Base-by-base conservation (phyloP, 2,113 vertebrate species). In the Rhadina sibilatrix region DNA sequence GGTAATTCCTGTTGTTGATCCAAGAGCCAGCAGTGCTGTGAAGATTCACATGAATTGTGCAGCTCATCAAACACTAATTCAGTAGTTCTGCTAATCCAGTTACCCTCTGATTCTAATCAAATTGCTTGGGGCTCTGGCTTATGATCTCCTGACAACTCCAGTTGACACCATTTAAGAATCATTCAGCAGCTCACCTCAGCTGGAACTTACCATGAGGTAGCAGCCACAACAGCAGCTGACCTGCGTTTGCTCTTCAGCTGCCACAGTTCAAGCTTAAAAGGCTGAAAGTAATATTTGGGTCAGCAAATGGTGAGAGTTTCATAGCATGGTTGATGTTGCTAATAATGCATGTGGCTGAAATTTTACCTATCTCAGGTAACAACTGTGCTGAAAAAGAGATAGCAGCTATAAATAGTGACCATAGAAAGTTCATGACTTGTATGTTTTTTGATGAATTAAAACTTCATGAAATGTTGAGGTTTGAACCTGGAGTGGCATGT, bases 111-210 rank as follows among this genome's bases (percentile, higher is more conserved):
- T 93, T 94, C 86, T 90, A 93, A 89, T 89, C 76, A 94, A 66
- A 94, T 93, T 93, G 91, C 95, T 96, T 66, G 86, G 42, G 94
- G 92, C 94, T 95, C 90, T 96, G 83, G 16, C 64, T 93, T 93
- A 92, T 93, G 94, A 93, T 95, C 91, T 97, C 72, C 80, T 93
- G 91, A 90, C 89, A 87, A 63, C 79, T 94, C 65, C 49, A 71
- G 91, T 70, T 94, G 95, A 96, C 93, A 94, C 91, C 89, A 56
- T 86, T 96, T 97, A 93, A 71, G 69, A 83, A 65, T 56, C 33
- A 23, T 87, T 94, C 38, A 86, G 76, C 64, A 64, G 47, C 93
- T 94, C 44, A 63, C 54, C 56, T 92, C 89, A 56, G 68, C 79
- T 93, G 80, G 60, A 96, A 52, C n/a, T 87, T 82, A 38, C 14